Evolutionary conservation across 2,113 vertebrate genomes (phyloP).

Genomic region (Egretta garzetta): DNA sequence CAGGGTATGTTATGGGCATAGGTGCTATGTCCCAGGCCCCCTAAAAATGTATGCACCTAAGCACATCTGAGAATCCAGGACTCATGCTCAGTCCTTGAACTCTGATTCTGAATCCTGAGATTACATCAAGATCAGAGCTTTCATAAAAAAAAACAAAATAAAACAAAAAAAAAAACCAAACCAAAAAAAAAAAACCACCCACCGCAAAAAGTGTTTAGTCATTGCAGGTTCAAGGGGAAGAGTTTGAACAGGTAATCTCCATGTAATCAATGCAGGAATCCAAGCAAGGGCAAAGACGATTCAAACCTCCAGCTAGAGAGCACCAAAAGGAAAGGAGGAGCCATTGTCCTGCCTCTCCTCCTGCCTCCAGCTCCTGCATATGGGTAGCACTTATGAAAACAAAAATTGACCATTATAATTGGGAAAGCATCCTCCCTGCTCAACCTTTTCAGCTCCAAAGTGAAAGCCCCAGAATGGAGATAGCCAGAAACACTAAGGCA

Average conservation of each 20-base stretch:
- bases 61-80: background rate
- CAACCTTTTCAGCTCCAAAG: background rate
- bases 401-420: background rate
- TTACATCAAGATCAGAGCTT: background rate
- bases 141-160: background rate
- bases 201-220: background rate
- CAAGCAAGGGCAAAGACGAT: background rate
- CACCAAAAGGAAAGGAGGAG: background rate
- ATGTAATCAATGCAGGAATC: background rate
- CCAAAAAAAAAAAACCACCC: no score
- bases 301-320: background rate
- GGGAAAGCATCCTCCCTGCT: background rate
- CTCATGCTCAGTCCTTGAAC: background rate
- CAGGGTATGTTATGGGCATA: background rate
- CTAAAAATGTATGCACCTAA: background rate
- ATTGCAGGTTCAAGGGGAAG: background rate
- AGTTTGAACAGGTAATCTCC: background rate
- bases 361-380: background rate
- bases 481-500: background rate
- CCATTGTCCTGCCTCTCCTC: background rate
- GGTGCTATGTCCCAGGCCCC: background rate
- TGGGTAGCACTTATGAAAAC: background rate
- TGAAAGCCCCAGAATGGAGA: background rate
- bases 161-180: no score
- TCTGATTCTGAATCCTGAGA: background rate